A percentile compares a stretch with the other conserved stretches of the same genome.
These are phyloP conservation scores for Brachyptera putata DNA, from an alignment of 2,888 invertebrate genomes.

Conservation along the genomic window DNA sequence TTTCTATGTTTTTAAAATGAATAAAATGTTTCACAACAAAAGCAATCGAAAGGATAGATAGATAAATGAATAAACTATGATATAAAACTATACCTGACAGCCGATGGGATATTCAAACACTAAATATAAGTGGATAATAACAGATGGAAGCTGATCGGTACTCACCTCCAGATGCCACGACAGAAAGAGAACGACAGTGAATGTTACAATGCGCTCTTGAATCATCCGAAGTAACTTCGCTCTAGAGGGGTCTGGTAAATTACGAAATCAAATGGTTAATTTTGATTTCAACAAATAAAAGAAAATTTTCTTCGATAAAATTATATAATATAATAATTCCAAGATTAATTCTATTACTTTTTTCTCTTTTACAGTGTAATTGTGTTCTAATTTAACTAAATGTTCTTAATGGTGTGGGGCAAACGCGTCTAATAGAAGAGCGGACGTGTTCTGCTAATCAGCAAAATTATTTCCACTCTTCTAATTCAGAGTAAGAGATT, in stretches of 20 bases:
- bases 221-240: background rate
- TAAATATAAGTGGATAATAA: slow-evolving; percentile 23
- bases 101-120: slow-evolving; percentile 25
- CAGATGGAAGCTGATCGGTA: slow-evolving; percentile 25
- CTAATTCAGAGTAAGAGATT: too few relatives aligned
- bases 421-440: too few relatives aligned
- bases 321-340: background rate
- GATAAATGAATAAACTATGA: background rate
- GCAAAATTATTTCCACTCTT: too few relatives aligned
- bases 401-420: too few relatives aligned
- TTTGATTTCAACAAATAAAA: too few relatives aligned
- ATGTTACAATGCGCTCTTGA: slow-evolving; percentile 37
- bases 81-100: slow-evolving; percentile 4
- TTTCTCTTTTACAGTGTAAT: too few relatives aligned
- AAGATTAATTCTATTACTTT: too few relatives aligned
- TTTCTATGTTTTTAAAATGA: background rate
- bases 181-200: slow-evolving; percentile 41
- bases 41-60: background rate
- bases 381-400: too few relatives aligned
- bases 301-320: background rate
- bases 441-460: too few relatives aligned
- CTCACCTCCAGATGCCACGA: slow-evolving; percentile 42
- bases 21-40: background rate
- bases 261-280: slow-evolving; percentile 16
- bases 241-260: slow-evolving; percentile 24